A percentile compares a stretch with the other conserved stretches of the same genome.
Conservation (phyloP, 2,113 vertebrate species). For the Notothenia coriiceps region DNA sequence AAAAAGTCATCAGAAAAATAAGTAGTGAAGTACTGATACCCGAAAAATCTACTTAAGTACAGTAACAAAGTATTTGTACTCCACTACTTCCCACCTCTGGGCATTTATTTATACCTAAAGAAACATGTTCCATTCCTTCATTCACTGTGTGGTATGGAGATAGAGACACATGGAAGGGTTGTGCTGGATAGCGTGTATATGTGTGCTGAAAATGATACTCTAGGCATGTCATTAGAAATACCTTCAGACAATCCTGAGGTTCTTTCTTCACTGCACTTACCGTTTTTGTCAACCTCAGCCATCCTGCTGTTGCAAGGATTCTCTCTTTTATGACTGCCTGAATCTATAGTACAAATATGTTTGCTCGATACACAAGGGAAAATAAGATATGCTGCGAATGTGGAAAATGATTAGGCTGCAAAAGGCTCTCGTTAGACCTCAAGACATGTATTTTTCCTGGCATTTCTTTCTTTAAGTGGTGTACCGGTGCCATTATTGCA, state of each 20-base stretch:
- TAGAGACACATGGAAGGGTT: too few relatives aligned
- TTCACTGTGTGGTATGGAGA: not conserved
- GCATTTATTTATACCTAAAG: not conserved
- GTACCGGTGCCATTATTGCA: not conserved
- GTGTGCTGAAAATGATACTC: not conserved
- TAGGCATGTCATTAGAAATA: not conserved
- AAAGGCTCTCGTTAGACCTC: not conserved
- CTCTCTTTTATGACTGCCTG: not conserved
- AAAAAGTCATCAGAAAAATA: too few relatives aligned
- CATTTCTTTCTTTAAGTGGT: not conserved
- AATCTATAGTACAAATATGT: not conserved
- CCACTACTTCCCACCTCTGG: too few relatives aligned
- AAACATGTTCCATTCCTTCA: not conserved
- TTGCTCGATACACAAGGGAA: not conserved
- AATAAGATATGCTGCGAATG: not conserved
- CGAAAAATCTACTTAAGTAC: too few relatives aligned
- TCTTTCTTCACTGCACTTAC: not conserved
- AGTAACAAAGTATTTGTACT: too few relatives aligned
- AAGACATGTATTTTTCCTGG: not conserved
- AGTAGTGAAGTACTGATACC: too few relatives aligned
- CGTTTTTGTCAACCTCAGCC: not conserved
- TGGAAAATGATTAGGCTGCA: not conserved
- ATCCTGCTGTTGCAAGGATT: not conserved
- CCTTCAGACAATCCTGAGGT: not conserved
- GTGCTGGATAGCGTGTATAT: not conserved